These are phyloP conservation scores for Sprattus sprattus DNA, from an alignment of 2,113 vertebrate species.

Conservation along the genomic window DNA sequence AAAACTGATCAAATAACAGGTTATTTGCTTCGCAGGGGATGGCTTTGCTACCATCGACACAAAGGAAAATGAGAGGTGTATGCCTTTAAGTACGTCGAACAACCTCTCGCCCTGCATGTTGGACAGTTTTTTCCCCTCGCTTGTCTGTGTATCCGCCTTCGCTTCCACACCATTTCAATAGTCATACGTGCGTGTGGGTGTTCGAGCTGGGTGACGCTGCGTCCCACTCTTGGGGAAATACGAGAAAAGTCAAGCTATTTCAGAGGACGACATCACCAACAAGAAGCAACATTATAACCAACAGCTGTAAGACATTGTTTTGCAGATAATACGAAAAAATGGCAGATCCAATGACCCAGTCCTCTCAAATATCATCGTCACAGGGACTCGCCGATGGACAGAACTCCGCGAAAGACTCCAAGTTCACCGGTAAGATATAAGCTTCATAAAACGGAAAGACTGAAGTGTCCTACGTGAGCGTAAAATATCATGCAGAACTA, in stretches of 20 bases:
- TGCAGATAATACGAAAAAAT: slow-evolving; percentile 55
- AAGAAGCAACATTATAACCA: slow-evolving; percentile 25
- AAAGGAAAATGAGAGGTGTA: not conserved
- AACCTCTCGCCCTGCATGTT: not conserved
- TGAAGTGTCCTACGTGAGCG: not conserved
- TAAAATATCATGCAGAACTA: too few relatives aligned
- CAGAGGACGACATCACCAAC: slow-evolving; percentile 18
- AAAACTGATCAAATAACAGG: too few relatives aligned
- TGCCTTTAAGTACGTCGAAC: not conserved
- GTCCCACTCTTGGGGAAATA: slow-evolving; percentile 47
- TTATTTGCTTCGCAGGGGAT: too few relatives aligned
- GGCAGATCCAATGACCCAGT: slow-evolving; percentile 74
- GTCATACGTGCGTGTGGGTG: slow-evolving; percentile 45
- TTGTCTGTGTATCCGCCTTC: slow-evolving; percentile 1
- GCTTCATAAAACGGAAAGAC: not conserved
- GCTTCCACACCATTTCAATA: slow-evolving; percentile 31
- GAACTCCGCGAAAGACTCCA: slow-evolving; percentile 71
- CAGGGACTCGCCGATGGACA: slow-evolving; percentile 72
- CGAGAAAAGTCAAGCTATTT: slow-evolving; percentile 39
- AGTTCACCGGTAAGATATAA: slow-evolving; percentile 69
- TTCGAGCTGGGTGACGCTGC: slow-evolving; percentile 20
- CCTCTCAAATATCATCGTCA: slow-evolving; percentile 76
- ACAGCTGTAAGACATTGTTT: slow-evolving; percentile 29
- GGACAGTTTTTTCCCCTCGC: not conserved
- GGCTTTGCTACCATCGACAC: too few relatives aligned